phyloP scores from a whole-genome alignment of 2,888 invertebrate genomes.

The Drosophila hamatofila region DNA sequence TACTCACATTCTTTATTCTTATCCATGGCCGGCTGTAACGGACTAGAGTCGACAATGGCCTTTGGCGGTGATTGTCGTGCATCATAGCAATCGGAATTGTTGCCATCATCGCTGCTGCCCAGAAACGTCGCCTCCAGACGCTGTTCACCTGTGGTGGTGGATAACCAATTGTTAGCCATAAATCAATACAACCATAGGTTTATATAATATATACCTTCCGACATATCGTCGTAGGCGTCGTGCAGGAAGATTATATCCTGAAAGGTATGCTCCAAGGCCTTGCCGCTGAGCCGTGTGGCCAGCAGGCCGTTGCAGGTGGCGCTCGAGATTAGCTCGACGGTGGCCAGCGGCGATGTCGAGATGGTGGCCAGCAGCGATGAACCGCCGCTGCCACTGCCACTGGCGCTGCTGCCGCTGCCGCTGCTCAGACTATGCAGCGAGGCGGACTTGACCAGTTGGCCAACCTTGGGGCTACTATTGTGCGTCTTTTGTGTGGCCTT shows the following conservation, averaged over 20 bases:
- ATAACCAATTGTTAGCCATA: not conserved
- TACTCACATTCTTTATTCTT: conserved; percentile 99
- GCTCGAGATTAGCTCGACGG: conserved; percentile 83
- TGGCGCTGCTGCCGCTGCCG: conserved; percentile 60
- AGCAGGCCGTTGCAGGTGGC: conserved; percentile 83
- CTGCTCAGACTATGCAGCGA: conserved; percentile 79
- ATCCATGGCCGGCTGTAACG: conserved; percentile 96
- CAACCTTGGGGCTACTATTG: conserved; percentile 59
- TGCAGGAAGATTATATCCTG: conserved; percentile 84
- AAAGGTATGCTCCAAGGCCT: conserved; percentile 83
- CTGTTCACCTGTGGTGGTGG: conserved; percentile 81
- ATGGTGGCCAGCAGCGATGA: conserved; percentile 83
- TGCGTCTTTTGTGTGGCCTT: conserved; percentile 74
- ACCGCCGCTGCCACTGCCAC: conserved; percentile 60
- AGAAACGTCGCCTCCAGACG: conserved; percentile 84
- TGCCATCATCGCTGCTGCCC: conserved; percentile 84
- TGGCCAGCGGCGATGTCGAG: conserved; percentile 80
- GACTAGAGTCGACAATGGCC: conserved; percentile 97
- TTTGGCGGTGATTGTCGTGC: conserved; percentile 91
- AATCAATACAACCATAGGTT: not conserved
- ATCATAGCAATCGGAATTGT: conserved; percentile 84
- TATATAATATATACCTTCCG: conserved; percentile 78
- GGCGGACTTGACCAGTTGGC: conserved; percentile 80
- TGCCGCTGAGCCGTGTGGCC: conserved; percentile 82
- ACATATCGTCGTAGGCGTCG: conserved; percentile 85